Evolutionary conservation across 2,113 vertebrate species (phyloP), one percentile per base, ranked within the genome.

Genomic region (Lasiurus cinereus): DNA sequence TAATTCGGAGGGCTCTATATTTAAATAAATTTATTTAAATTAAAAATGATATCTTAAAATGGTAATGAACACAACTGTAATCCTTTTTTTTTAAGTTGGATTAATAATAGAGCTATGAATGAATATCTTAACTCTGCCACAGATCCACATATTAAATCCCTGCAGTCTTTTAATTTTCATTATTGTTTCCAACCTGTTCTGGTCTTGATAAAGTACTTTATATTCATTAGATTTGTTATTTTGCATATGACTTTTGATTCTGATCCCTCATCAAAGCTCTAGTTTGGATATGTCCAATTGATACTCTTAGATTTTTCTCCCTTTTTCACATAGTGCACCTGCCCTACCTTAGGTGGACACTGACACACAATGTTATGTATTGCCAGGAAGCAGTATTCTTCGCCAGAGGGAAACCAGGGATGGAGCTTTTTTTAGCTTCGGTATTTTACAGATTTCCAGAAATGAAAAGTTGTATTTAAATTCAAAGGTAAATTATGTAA

Each of bases 181-280:
- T 80, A 27, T 77, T 92, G 70, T 88, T 93, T 83, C 29, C 1
- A 59, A 9, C 13, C n/a, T 79, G 10, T 66, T 88, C 18, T 91
- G 70, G 8, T 90, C 16, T 93, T 88, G 19, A 27, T 88, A 24
- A 12, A 88, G 2, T 76, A 56, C 8, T 74, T 94, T 54, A 59
- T 82, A 22, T 85, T 92, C 74, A 24, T 78, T 94, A 88, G 50
- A 79, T 72, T 88, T 83, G 16, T 70, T 86, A 43, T 64, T 94
- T 94, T 66, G 31, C 15, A 56, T 83, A 31, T 90, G 54, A 85
- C 21, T 80, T 73, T 13, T 83, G 19, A 83, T 93, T 93, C 27
- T 59, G 56, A 19, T 94, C 16, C 5, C 31, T 80, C 33, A 88
- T 72, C 36, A 85, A 36, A 50, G 2, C 31, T 94, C 3, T 84